Conservation (phyloP, 2,797 vertebrate species). For the Gymnothorax javanicus region DNA sequence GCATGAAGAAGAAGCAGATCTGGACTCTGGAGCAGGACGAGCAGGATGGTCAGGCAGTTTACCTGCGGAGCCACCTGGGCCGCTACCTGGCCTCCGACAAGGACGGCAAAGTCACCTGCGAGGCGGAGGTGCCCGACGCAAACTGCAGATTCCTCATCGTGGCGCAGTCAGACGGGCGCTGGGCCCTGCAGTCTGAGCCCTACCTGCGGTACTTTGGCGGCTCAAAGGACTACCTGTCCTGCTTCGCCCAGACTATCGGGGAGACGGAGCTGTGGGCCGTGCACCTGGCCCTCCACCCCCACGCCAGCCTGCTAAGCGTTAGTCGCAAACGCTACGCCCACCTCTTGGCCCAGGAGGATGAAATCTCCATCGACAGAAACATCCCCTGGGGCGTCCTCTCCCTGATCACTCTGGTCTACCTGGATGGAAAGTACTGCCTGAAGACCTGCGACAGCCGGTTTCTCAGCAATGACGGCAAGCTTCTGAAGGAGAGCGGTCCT, state of each 20-base stretch:
- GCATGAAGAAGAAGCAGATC: constrained; percentile 92
- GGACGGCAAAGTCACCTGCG: constrained; percentile 89
- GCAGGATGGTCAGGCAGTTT: constrained; percentile 78
- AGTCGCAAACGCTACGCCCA: constrained; percentile 92
- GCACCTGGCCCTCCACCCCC: constrained; percentile 93
- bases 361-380: constrained; percentile 87
- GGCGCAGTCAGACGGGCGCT: constrained; percentile 91
- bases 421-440: constrained; percentile 87
- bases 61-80: constrained; percentile 89
- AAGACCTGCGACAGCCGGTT: constrained; percentile 87
- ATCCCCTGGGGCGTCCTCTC: constrained; percentile 94
- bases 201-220: constrained; percentile 92
- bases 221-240: constrained; percentile 85
- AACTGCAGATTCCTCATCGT: constrained; percentile 87
- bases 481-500: constrained; percentile 76
- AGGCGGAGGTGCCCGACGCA: constrained; percentile 75
- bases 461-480: constrained; percentile 86
- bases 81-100: constrained; percentile 90
- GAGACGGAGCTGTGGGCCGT: constrained; percentile 90
- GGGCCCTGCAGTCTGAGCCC: constrained; percentile 89
- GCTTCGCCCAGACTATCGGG: constrained; percentile 87
- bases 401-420: constrained; percentile 88
- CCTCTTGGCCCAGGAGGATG: constrained; percentile 84
- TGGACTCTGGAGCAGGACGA: constrained; percentile 93
- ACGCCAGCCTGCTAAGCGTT: constrained; percentile 90